Conservation (phyloP, 2,888 invertebrate genomes). For the Orgyia antiqua region DNA sequence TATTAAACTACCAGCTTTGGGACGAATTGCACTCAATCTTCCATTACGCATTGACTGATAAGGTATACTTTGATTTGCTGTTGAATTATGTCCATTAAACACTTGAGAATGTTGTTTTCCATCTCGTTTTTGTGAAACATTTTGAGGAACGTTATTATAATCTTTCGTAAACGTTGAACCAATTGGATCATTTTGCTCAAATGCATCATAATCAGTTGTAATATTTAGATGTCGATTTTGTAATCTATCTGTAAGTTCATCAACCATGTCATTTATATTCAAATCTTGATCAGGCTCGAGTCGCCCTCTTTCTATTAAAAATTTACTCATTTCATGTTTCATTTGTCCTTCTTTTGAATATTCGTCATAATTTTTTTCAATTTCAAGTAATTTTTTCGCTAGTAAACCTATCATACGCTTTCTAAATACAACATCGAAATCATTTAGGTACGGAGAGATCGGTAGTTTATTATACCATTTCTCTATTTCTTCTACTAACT, state of each 20-base stretch:
- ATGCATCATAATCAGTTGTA: slow-evolving; percentile 19
- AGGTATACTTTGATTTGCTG: too few species aligned
- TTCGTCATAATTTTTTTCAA: slow-evolving; percentile 22
- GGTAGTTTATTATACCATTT: slow-evolving; percentile 44
- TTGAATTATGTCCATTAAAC: too few species aligned
- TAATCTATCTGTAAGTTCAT: slow-evolving; percentile 33
- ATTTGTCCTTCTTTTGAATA: slow-evolving; percentile 23
- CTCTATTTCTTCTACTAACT: slow-evolving; percentile 44
- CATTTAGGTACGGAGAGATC: slow-evolving; percentile 18
- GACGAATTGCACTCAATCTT: too few species aligned
- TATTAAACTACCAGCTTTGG: too few species aligned
- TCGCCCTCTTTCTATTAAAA: slow-evolving; percentile 28
- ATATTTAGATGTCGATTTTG: slow-evolving; percentile 21
- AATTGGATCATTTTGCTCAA: slow-evolving; percentile 24
- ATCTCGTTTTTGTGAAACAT: too few species aligned
- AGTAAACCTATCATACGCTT: slow-evolving; percentile 32
- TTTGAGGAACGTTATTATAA: too few species aligned
- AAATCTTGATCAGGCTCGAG: slow-evolving; percentile 26
- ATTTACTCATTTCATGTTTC: slow-evolving; percentile 34
- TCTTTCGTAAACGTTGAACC: slow-evolving; percentile 28
- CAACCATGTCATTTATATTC: slow-evolving; percentile 36
- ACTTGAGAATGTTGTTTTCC: too few species aligned
- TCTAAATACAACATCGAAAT: slow-evolving; percentile 25
- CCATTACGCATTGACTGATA: too few species aligned
- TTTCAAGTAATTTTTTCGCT: slow-evolving; percentile 32